Percentiles rank a stretch among this genome's conserved stretches.
Evolutionary conservation across 2,113 vertebrate genomes (phyloP).

Genomic region (Patagioenas fasciata): DNA sequence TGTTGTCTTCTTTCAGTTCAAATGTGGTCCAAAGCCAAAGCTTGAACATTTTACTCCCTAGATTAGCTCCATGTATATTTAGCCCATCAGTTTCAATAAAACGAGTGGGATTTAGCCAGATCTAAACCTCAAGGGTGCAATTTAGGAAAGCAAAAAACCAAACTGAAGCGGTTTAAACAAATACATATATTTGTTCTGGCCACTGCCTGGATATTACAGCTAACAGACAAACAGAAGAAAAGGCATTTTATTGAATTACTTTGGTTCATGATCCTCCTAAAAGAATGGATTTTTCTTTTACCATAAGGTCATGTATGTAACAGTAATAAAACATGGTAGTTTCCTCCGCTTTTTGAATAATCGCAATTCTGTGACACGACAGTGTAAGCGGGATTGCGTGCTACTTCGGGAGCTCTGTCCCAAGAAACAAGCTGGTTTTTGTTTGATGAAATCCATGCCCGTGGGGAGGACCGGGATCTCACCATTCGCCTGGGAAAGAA

Average conservation of each 20-base stretch:
- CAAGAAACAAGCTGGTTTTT: neutral
- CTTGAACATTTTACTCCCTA: neutral
- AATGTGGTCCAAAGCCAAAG: neutral
- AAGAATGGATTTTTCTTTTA: neutral
- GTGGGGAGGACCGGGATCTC: neutral
- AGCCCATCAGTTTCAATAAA: neutral
- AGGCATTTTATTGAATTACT: neutral
- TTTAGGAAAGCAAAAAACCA: neutral
- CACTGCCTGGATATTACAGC: neutral
- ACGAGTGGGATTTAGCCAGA: neutral
- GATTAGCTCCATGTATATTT: neutral
- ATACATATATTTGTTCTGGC: neutral
- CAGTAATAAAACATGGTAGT: accelerated
- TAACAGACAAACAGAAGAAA: neutral
- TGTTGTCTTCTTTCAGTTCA: neutral
- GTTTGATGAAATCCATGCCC: slow-evolving; percentile 9
- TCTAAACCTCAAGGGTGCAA: slow-evolving; percentile 6
- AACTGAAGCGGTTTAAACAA: neutral
- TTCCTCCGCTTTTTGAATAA: neutral
- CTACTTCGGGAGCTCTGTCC: neutral
- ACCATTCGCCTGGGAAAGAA: neutral
- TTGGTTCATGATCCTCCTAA: neutral
- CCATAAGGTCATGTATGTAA: accelerated
- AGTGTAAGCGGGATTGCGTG: neutral
- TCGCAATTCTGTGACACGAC: neutral